Percentiles rank a stretch among this genome's conserved stretches.
These are phyloP conservation scores for Porites divaricata DNA, from an alignment of 92 coral and sea anemone species.

Conservation along the genomic window DNA sequence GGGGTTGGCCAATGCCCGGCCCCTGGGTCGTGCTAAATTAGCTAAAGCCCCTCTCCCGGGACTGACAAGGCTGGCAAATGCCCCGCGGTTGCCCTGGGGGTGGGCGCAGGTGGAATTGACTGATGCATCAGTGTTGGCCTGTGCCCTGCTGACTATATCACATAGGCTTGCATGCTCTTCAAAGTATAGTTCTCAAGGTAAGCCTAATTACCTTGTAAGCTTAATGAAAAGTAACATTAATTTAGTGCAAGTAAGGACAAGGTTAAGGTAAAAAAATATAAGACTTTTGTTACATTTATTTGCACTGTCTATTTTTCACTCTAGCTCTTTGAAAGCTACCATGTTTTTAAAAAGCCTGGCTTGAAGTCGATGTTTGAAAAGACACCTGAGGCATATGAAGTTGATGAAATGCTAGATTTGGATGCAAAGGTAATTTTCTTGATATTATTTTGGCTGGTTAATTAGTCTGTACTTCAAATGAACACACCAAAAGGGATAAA, in stretches of 20 bases:
- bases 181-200: no score
- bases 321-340: constrained; percentile 31
- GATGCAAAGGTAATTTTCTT: constrained; percentile 19
- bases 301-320: not conserved
- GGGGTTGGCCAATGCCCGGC: no score
- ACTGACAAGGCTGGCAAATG: no score
- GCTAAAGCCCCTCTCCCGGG: no score
- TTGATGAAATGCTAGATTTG: constrained; percentile 25
- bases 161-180: not conserved
- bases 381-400: constrained; percentile 8
- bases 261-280: no score
- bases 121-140: not conserved
- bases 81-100: no score
- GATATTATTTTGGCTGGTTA: not conserved
- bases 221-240: no score
- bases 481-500: not conserved
- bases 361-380: constrained; percentile 4
- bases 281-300: not conserved
- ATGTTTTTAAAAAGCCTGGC: constrained; percentile 18
- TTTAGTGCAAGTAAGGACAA: no score
- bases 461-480: no score
- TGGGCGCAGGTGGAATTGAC: no score
- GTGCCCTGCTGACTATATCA: not conserved
- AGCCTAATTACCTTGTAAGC: not conserved
- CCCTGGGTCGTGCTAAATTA: no score